Evolutionary conservation across 1,140 invertebrate species (phyloP).

Genomic region (Drosophila tropicalis): DNA sequence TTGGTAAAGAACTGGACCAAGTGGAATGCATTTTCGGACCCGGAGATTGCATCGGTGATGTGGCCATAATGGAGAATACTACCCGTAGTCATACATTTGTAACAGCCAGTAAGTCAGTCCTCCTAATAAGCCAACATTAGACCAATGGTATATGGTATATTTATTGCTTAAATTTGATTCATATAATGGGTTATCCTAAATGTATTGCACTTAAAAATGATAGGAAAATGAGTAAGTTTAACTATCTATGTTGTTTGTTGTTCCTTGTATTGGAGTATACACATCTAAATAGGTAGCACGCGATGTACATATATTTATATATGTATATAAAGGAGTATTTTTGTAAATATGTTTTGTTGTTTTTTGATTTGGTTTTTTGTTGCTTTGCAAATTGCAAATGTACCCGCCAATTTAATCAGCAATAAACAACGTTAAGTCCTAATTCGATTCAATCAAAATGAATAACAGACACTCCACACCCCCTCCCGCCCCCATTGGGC

Average conservation of each 20-base stretch:
- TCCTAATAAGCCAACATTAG: too few species aligned
- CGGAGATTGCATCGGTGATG: slow-evolving; percentile 54
- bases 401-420: slow-evolving; percentile 78
- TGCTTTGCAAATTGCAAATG: slow-evolving; percentile 58
- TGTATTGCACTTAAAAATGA: slow-evolving; percentile 44
- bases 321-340: background rate
- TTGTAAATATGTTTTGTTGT: slow-evolving; percentile 31
- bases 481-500: slow-evolving; percentile 18
- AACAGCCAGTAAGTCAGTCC: slow-evolving; percentile 38
- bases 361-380: slow-evolving; percentile 40
- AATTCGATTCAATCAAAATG: slow-evolving; percentile 81
- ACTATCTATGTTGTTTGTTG: slow-evolving; percentile 22
- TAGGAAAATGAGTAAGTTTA: slow-evolving; percentile 49
- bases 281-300: slow-evolving; percentile 35
- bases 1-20: background rate
- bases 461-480: slow-evolving; percentile 55
- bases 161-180: slow-evolving; percentile 12
- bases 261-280: slow-evolving; percentile 38
- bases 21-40: slow-evolving; percentile 39
- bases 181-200: slow-evolving; percentile 22
- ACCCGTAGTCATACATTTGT: slow-evolving; percentile 26
- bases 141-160: too few species aligned
- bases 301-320: slow-evolving; percentile 27
- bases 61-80: slow-evolving; percentile 35
- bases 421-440: slow-evolving; percentile 81